Base-by-base conservation (phyloP, 1,140 invertebrate genomes). In the Lethrus apterus region DNA sequence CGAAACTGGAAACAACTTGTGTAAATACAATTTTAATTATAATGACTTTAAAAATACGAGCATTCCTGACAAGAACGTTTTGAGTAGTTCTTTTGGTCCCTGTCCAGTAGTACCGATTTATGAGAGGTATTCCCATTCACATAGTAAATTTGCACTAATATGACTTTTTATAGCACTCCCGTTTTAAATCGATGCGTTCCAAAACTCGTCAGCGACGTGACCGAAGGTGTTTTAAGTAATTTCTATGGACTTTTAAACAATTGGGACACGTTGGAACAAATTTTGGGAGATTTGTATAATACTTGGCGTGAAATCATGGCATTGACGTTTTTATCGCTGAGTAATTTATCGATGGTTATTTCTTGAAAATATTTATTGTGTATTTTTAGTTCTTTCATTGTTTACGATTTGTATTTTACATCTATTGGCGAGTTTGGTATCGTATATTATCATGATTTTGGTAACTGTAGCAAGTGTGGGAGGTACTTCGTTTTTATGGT, bases 101-200 rank as follows among this genome's bases (percentile, higher is more conserved):
- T 89, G 86, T 64, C 86, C 85, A 3, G 67, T 64, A 36, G 63
- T 83, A 31, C 86, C 86, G 3, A 74, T 89, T 10, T 79, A 83
- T 60, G 75, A 83, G 46, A 79, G 74, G 74, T 73, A n/a, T 32
- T 32, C n/a, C 9, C 2, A 5, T 32, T 38, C 13, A 30, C 4
- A 47, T 44, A 2, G 9, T n/a, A 44, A 14, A 32, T 20, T 11
- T 2, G 11, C 29, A 20, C 4, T 3, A 44, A 33, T 23, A 23
- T 30, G 20, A 32, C 8, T 17, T 34, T 24, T 65, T 66, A 46
- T 50, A 82, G 84, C 55, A 72, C 70, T 41, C 78, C 87, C n/a
- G 74, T 95, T 30, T 65, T 95, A 38, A 89, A 93, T 66, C 78
- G 91, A 18, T 96, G 92, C 67, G 77, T 94, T 51, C 91, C 91